Conservation (phyloP, 2,888 invertebrate genomes). For the Globia sparganii region DNA sequence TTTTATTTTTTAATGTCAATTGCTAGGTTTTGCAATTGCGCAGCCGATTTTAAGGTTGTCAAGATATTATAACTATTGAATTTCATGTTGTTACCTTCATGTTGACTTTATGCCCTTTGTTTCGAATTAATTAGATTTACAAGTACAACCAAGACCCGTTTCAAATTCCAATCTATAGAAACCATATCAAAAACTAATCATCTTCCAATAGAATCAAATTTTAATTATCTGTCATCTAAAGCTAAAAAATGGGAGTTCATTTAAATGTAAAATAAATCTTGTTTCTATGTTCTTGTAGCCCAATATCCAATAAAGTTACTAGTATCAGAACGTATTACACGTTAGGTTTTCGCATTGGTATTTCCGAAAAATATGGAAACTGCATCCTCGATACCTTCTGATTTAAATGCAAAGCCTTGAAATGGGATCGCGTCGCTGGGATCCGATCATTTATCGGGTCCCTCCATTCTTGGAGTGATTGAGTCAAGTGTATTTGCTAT, state of each 20-base stretch:
- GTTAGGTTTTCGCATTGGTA: slow-evolving; percentile 54
- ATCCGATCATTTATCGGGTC: slow-evolving; percentile 76
- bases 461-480: slow-evolving; percentile 73
- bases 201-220: slow-evolving; percentile 15
- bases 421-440: slow-evolving; percentile 75
- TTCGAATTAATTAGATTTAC: slow-evolving; percentile 21
- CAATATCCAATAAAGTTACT: slow-evolving; percentile 38
- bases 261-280: slow-evolving; percentile 15
- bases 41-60: not conserved
- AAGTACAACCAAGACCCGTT: not conserved
- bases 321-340: slow-evolving; percentile 42
- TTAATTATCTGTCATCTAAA: slow-evolving; percentile 20
- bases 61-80: not conserved
- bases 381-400: slow-evolving; percentile 77
- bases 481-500: slow-evolving; percentile 65
- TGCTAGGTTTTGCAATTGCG: too few relatives aligned
- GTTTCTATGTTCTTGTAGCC: not conserved
- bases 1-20: too few relatives aligned
- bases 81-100: slow-evolving; percentile 8
- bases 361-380: slow-evolving; percentile 78
- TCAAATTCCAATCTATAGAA: slow-evolving; percentile 22
- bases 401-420: slow-evolving; percentile 83
- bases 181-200: slow-evolving; percentile 22
- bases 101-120: slow-evolving; percentile 16
- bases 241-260: slow-evolving; percentile 4